Evolutionary conservation across 2,797 vertebrate species (phyloP).

Genomic region (Muscicapa comitata): DNA sequence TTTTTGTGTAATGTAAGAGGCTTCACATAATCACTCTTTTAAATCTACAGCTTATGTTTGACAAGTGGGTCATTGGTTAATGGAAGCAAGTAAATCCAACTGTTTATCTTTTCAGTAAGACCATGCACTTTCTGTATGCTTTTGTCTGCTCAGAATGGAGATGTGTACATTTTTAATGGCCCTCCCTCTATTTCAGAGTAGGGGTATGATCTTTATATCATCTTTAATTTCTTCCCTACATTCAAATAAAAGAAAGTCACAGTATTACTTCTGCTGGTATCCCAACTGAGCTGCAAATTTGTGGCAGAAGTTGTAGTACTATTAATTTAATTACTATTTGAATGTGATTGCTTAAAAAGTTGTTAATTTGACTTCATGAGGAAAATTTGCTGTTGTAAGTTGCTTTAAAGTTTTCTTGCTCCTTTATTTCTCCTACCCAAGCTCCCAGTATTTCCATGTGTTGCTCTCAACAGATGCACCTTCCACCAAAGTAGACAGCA

Average conservation of each 20-base stretch:
- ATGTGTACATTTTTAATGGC: conserved; percentile 7
- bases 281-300: neutral
- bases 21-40: conserved; percentile 48
- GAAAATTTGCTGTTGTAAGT: neutral
- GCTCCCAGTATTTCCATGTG: neutral
- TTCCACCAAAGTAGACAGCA: neutral
- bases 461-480: neutral
- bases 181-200: neutral
- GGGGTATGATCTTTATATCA: neutral
- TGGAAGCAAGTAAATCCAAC: conserved; percentile 59
- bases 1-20: conserved; percentile 32
- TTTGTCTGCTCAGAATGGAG: neutral
- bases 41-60: conserved; percentile 61
- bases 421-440: neutral
- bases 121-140: neutral
- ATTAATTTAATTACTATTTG: neutral
- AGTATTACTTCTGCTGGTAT: neutral
- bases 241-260: neutral
- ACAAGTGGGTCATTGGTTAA: conserved; percentile 64
- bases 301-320: neutral
- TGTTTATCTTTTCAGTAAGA: conserved; percentile 47
- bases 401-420: neutral
- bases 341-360: neutral
- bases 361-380: neutral
- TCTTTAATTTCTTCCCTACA: neutral